phyloP scores from a whole-genome alignment of 1,140 invertebrate species.

The Euura lappo region DNA sequence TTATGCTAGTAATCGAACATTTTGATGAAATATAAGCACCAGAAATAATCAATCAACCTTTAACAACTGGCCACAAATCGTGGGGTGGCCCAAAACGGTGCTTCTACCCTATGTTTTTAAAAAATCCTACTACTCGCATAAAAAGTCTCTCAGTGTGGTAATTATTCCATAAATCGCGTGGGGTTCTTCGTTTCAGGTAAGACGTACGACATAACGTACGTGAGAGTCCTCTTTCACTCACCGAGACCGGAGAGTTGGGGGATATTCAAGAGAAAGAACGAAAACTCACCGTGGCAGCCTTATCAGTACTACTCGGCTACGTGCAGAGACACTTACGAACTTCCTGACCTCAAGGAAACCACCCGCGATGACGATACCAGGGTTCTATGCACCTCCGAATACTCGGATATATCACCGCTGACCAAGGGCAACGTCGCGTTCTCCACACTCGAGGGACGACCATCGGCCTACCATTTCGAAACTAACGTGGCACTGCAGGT shows the following conservation, averaged over 20 bases:
- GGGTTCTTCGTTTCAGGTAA: conserved; percentile 75
- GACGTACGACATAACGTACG: conserved; percentile 96
- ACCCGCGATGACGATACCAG: conserved; percentile 76
- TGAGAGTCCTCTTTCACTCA: conserved; percentile 91
- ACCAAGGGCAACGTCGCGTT: conserved; percentile 96
- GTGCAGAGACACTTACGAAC: conserved; percentile 87
- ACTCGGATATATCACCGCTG: conserved; percentile 96
- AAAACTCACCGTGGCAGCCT: conserved; percentile 87
- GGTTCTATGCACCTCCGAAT: conserved; percentile 94
- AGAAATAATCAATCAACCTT: too few relatives aligned
- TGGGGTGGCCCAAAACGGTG: too few relatives aligned
- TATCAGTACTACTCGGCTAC: conserved; percentile 97
- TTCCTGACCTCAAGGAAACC: conserved; percentile 77
- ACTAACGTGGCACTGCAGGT: conserved; percentile 88
- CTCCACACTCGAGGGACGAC: conserved; percentile 93
- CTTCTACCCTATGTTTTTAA: too few relatives aligned
- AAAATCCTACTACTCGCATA: too few relatives aligned
- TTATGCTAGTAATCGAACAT: too few relatives aligned
- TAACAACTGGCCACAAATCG: too few relatives aligned
- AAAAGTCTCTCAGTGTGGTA: too few relatives aligned
- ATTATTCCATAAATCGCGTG: too few relatives aligned
- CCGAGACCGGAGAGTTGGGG: conserved; percentile 97
- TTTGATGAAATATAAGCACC: too few relatives aligned
- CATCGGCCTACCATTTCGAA: conserved; percentile 91
- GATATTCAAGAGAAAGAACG: conserved; percentile 87